phyloP scores from a whole-genome alignment of 2,888 invertebrate species.

The Clanis bilineata region DNA sequence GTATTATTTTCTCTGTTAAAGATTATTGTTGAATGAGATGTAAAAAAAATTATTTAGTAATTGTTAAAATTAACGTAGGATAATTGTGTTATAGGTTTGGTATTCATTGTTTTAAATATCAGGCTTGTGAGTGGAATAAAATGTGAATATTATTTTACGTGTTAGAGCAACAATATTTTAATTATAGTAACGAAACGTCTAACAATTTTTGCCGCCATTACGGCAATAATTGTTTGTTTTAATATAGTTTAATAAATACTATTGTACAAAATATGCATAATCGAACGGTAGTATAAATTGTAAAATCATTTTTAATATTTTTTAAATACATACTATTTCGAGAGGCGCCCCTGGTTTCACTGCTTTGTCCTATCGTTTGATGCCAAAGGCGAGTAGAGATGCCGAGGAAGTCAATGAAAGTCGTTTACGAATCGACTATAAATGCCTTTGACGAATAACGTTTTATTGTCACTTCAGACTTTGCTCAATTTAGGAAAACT shows the following conservation, averaged over 20 bases:
- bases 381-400: constrained; percentile 14
- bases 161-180: neutral
- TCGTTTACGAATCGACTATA: constrained; percentile 15
- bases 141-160: neutral
- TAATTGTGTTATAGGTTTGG: neutral
- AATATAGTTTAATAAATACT: constrained; percentile 7
- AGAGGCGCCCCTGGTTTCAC: neutral
- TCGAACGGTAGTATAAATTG: constrained; percentile 15
- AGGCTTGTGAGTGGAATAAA: neutral
- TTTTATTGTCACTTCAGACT: constrained; percentile 69
- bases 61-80: constrained; percentile 6
- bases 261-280: constrained; percentile 19
- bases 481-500: constrained; percentile 74
- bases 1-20: constrained; percentile 39
- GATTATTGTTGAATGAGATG: constrained; percentile 20
- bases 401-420: constrained; percentile 15
- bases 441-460: constrained; percentile 58
- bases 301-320: constrained; percentile 6
- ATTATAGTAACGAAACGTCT: neutral
- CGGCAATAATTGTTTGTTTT: neutral
- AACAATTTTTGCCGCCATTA: constrained; percentile 3
- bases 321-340: constrained; percentile 6
- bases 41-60: constrained; percentile 21
- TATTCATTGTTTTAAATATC: neutral
- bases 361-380: neutral